Percentiles rank a stretch among this genome's conserved stretches.
These are phyloP conservation scores for Anseranas semipalmata DNA, from an alignment of 2,113 vertebrate species.

Conservation along the genomic window DNA sequence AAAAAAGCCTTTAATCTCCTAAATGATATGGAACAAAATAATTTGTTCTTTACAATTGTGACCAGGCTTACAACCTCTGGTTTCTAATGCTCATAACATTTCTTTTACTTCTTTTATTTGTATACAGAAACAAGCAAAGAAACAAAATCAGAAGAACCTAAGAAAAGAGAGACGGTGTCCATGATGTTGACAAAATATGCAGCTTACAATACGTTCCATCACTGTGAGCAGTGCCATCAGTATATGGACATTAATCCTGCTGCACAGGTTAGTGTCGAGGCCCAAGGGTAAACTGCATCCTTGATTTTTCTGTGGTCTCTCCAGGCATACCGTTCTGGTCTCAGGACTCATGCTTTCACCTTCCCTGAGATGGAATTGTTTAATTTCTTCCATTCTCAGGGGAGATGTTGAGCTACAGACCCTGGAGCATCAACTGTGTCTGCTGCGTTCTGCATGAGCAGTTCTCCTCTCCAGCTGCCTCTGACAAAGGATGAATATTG, in stretches of 20 bases:
- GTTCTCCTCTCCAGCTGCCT: not conserved
- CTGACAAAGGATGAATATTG: not conserved
- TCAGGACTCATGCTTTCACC: not conserved
- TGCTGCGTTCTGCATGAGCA: not conserved
- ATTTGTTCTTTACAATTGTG: not conserved
- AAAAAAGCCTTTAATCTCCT: not conserved
- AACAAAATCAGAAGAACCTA: slow-evolving; percentile 71
- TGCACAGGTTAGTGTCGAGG: slow-evolving; percentile 80
- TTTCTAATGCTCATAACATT: not conserved
- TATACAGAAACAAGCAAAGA: slow-evolving; percentile 79
- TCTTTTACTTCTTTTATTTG: not conserved
- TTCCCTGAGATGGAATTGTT: slow-evolving; percentile 2
- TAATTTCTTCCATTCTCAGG: slow-evolving; percentile 8
- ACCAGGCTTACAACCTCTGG: not conserved
- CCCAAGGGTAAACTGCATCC: not conserved
- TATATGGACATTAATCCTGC: slow-evolving; percentile 89
- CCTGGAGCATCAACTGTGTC: not conserved
- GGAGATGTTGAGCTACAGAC: not conserved
- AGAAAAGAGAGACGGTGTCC: slow-evolving; percentile 87
- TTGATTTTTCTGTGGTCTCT: not conserved
- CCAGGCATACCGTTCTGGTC: not conserved
- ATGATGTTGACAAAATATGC: slow-evolving; percentile 93
- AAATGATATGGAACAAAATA: not conserved
- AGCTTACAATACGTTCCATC: slow-evolving; percentile 96
- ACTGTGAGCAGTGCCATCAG: slow-evolving; percentile 95